phyloP scores from a whole-genome alignment of 2,797 vertebrate genomes.

The Neosilurus mollespiculum region DNA sequence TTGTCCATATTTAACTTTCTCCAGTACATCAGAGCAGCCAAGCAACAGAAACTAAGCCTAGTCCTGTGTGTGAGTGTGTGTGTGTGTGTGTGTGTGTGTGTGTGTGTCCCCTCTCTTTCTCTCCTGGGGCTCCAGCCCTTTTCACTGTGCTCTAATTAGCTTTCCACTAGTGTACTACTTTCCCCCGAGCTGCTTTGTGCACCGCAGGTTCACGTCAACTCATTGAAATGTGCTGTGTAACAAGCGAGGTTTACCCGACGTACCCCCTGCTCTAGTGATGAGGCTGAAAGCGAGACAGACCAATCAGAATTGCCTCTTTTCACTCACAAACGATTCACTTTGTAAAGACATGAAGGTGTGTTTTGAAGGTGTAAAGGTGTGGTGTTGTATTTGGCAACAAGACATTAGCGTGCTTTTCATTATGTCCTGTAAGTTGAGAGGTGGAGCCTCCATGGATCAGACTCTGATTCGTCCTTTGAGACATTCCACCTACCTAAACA shows the following conservation, averaged over 20 bases:
- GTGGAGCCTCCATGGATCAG: too few species aligned
- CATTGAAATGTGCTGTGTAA: conserved; percentile 67
- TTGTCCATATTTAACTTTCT: background rate
- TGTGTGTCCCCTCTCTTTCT: conserved; percentile 41
- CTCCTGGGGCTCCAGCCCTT: conserved; percentile 41
- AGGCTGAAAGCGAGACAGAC: background rate
- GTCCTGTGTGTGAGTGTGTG: conserved; percentile 14
- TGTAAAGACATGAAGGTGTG: background rate
- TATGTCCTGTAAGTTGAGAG: too few species aligned
- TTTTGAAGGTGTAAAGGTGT: too few species aligned
- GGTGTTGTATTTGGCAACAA: too few species aligned
- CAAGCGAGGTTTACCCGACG: conserved; percentile 42
- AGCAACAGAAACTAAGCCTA: conserved; percentile 1
- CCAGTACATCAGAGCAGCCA: background rate
- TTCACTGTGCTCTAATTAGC: conserved; percentile 61
- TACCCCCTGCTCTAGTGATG: background rate
- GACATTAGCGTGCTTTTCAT: too few species aligned
- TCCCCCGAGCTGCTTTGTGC: conserved; percentile 51
- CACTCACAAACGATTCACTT: background rate
- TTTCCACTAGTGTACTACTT: conserved; percentile 52
- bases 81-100: background rate
- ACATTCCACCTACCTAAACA: too few species aligned
- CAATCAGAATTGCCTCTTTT: background rate
- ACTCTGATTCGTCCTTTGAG: too few species aligned
- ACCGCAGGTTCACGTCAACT: conserved; percentile 44